Conservation (phyloP, 2,113 vertebrate species). For the Pedetes capensis region DNA sequence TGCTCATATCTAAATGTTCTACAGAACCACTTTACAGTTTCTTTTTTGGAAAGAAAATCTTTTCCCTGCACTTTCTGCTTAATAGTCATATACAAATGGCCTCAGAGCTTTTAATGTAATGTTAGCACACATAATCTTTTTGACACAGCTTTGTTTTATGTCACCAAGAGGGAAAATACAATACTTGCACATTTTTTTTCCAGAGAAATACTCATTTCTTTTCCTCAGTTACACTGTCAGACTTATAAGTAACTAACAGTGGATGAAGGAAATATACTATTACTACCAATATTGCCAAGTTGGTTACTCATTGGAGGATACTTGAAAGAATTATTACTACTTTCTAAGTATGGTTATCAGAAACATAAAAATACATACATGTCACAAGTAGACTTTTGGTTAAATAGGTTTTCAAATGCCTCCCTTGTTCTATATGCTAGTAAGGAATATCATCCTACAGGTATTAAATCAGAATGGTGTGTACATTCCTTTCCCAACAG, state of each 20-base stretch:
- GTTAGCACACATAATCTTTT: constrained; percentile 62
- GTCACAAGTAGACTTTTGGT: constrained; percentile 71
- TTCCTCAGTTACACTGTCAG: constrained; percentile 33
- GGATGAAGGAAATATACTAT: constrained; percentile 70
- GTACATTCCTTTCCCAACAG: not conserved
- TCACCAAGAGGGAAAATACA: constrained; percentile 69
- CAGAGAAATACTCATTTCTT: constrained; percentile 60
- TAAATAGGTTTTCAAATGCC: constrained; percentile 64
- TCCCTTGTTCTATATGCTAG: constrained; percentile 31
- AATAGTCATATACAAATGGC: constrained; percentile 59
- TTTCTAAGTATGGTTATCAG: constrained; percentile 68
- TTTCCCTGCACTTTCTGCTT: constrained; percentile 65
- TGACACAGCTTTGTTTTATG: constrained; percentile 60
- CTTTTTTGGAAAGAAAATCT: not conserved
- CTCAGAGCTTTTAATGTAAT: constrained; percentile 69
- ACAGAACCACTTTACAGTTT: not conserved
- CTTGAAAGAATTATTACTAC: constrained; percentile 67
- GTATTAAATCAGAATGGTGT: constrained; percentile 48
- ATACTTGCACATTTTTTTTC: constrained; percentile 65
- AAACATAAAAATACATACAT: constrained; percentile 71
- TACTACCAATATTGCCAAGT: constrained; percentile 58
- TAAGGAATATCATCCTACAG: constrained; percentile 52
- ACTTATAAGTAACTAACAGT: constrained; percentile 65
- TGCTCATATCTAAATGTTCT: constrained; percentile 40
- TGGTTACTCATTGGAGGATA: constrained; percentile 74